Evolutionary conservation across 2,113 vertebrate genomes (phyloP).

Genomic region (Sylvietta virens): DNA sequence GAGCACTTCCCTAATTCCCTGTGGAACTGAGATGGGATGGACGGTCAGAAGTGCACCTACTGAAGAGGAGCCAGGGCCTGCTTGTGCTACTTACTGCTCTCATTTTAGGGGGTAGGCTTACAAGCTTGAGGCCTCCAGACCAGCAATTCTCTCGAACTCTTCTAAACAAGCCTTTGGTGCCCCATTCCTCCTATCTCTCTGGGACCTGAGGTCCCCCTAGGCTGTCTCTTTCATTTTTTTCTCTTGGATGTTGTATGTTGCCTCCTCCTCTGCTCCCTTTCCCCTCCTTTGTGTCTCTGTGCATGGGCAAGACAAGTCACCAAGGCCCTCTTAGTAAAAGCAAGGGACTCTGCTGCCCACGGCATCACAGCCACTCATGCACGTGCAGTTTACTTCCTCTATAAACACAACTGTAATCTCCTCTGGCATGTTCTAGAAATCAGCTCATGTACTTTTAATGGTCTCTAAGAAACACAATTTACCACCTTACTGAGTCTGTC

Average conservation of each 20-base stretch:
- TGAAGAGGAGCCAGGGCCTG: slow-evolving; percentile 67
- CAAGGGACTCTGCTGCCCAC: slow-evolving; percentile 9
- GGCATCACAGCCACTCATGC: background rate
- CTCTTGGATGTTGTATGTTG: slow-evolving; percentile 28
- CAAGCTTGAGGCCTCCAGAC: background rate
- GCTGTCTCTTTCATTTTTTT: slow-evolving; percentile 30
- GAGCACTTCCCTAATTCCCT: slow-evolving; percentile 51
- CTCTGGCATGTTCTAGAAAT: slow-evolving; percentile 45
- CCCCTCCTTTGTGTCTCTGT: slow-evolving; percentile 11
- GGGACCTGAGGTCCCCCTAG: background rate
- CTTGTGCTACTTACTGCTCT: slow-evolving; percentile 9
- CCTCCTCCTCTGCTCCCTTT: background rate
- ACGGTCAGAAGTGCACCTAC: slow-evolving; percentile 56
- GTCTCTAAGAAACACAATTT: slow-evolving; percentile 35
- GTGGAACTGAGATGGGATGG: slow-evolving; percentile 63
- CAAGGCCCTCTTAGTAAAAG: slow-evolving; percentile 20
- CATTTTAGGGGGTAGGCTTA: background rate
- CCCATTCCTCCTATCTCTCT: background rate
- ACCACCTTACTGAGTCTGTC: slow-evolving; percentile 34
- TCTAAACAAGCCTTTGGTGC: slow-evolving; percentile 2
- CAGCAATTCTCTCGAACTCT: slow-evolving; percentile 24
- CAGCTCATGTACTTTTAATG: slow-evolving; percentile 54
- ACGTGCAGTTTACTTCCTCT: slow-evolving; percentile 17
- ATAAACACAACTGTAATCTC: slow-evolving; percentile 15
- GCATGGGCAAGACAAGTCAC: slow-evolving; percentile 37